Conservation (phyloP, 1,140 invertebrate species). For the Cotesia vestalis region DNA sequence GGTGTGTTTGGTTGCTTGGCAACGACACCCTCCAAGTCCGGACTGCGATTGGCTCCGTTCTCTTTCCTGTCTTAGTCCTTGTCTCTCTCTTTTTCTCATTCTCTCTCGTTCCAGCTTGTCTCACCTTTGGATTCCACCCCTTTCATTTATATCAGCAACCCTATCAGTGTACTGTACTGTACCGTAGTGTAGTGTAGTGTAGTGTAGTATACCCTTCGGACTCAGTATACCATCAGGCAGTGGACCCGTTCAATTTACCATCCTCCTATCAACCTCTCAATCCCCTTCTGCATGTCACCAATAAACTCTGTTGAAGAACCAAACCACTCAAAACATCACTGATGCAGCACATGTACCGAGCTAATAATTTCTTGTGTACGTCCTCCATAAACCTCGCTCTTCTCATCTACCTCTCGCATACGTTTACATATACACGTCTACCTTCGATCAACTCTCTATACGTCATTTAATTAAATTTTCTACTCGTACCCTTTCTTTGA, state of each 20-base stretch:
- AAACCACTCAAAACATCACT: slow-evolving; percentile 23
- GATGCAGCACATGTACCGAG: slow-evolving; percentile 5
- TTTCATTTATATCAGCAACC: slow-evolving; percentile 33
- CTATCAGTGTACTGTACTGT: neutral
- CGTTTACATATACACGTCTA: neutral
- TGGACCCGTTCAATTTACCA: slow-evolving; percentile 17
- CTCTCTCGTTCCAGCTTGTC: slow-evolving; percentile 27
- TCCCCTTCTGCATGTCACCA: slow-evolving; percentile 26
- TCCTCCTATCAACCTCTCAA: slow-evolving; percentile 7
- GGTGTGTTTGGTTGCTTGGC: slow-evolving; percentile 60
- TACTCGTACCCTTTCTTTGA: slow-evolving; percentile 24
- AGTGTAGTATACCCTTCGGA: neutral
- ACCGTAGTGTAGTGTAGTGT: neutral
- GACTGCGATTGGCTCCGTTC: slow-evolving; percentile 52
- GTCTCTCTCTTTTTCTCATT: slow-evolving; percentile 36
- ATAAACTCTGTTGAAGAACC: slow-evolving; percentile 31
- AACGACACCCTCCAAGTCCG: slow-evolving; percentile 64
- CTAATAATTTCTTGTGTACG: slow-evolving; percentile 10
- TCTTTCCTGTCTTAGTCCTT: slow-evolving; percentile 47
- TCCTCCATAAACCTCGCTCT: slow-evolving; percentile 14
- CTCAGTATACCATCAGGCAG: slow-evolving; percentile 4
- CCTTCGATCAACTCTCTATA: slow-evolving; percentile 6
- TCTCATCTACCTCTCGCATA: slow-evolving; percentile 1
- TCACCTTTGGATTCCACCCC: slow-evolving; percentile 30
- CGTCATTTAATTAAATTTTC: slow-evolving; percentile 29